These are phyloP conservation scores for Virgularia gustaviana DNA, from an alignment of 92 coral and sea anemone genomes.

Conservation along the genomic window DNA sequence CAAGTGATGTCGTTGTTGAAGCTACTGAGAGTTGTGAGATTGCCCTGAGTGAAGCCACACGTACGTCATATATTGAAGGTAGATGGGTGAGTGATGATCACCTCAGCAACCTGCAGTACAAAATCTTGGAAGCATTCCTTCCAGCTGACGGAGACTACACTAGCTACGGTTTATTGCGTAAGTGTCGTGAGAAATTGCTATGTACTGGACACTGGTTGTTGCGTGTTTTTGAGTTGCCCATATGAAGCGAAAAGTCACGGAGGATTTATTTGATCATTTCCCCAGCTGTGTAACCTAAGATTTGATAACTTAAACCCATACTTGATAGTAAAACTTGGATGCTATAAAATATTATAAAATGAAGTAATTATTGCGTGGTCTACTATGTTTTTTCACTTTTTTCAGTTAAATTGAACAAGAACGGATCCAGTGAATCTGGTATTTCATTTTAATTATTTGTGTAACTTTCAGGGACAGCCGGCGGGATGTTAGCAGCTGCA, in stretches of 20 bases:
- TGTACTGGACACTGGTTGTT: background rate
- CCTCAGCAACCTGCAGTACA: conserved; percentile 60
- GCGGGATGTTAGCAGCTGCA: too few relatives aligned
- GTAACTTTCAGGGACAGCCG: too few relatives aligned
- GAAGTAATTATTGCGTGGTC: too few relatives aligned
- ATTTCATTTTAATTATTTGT: background rate
- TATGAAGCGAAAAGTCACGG: too few relatives aligned
- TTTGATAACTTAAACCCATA: too few relatives aligned
- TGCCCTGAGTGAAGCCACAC: conserved; percentile 89
- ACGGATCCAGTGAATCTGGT: conserved; percentile 74
- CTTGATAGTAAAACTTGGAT: too few relatives aligned
- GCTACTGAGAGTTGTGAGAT: conserved; percentile 71
- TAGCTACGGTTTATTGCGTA: conserved; percentile 74
- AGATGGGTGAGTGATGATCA: conserved; percentile 88
- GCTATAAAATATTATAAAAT: too few relatives aligned
- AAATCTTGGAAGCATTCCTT: conserved; percentile 65
- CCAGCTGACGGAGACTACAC: conserved; percentile 84
- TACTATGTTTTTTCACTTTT: too few relatives aligned
- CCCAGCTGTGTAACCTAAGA: too few relatives aligned
- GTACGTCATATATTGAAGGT: conserved; percentile 88
- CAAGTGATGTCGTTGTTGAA: conserved; percentile 60
- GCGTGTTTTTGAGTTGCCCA: background rate
- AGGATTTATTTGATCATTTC: too few relatives aligned
- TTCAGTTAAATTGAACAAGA: conserved; percentile 31
- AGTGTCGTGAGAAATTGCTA: background rate